These are phyloP conservation scores for Orthosia gracilis DNA, from an alignment of 2,888 invertebrate species.

Conservation along the genomic window DNA sequence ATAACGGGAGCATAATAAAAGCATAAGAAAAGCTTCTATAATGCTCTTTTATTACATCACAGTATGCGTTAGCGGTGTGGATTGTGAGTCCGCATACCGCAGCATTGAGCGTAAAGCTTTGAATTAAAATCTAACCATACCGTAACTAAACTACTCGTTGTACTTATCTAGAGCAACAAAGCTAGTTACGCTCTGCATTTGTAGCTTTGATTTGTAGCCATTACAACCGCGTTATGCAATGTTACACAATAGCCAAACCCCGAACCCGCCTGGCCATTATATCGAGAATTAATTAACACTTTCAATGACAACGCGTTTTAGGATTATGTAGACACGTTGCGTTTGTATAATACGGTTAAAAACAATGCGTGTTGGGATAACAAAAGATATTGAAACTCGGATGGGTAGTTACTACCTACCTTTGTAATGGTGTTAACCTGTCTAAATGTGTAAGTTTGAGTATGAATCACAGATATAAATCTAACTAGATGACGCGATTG, in stretches of 20 bases:
- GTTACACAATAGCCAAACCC: constrained; percentile 6
- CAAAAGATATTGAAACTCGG: constrained; percentile 31
- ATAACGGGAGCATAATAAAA: too few species aligned
- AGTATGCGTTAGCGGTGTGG: too few species aligned
- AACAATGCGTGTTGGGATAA: constrained; percentile 9
- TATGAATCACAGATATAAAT: too few species aligned
- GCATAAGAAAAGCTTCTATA: too few species aligned
- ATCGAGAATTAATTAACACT: constrained; percentile 32
- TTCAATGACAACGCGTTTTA: constrained; percentile 7
- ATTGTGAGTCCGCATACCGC: too few species aligned
- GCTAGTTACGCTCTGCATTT: neutral
- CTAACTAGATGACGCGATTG: too few species aligned
- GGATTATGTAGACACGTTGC: constrained; percentile 25
- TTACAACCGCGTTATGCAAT: neutral
- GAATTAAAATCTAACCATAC: too few species aligned
- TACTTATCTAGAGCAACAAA: neutral
- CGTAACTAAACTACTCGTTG: too few species aligned
- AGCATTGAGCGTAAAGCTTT: too few species aligned
- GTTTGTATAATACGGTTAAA: constrained; percentile 13
- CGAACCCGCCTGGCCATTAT: neutral
- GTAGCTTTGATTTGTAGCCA: neutral
- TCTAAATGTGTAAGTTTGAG: neutral
- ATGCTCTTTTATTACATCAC: too few species aligned
- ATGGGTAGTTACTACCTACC: neutral
- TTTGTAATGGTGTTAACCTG: constrained; percentile 13